phyloP scores from a whole-genome alignment of 2,888 invertebrate species.

The Pomacea canaliculata region DNA sequence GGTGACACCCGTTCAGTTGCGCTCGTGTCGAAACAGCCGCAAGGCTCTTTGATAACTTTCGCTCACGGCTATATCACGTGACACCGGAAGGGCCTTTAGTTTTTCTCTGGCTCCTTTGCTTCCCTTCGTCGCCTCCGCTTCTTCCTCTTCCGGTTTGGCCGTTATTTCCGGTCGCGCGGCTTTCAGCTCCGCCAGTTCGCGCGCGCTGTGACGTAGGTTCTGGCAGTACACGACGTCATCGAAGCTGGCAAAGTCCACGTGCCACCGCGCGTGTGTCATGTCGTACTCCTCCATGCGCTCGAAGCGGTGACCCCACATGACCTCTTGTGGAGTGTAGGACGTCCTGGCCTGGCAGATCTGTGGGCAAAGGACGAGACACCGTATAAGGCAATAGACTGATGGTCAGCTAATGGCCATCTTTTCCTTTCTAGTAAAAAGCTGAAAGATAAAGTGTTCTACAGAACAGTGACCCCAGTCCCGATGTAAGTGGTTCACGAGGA shows the following conservation, averaged over 20 bases:
- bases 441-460: background rate
- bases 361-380: background rate
- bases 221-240: slow-evolving; percentile 56
- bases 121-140: background rate
- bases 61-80: slow-evolving; percentile 1
- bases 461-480: too few species aligned
- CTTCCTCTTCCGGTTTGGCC: background rate
- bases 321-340: slow-evolving; percentile 68
- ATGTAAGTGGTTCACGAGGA: too few species aligned
- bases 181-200: slow-evolving; percentile 32
- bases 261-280: slow-evolving; percentile 43
- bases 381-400: background rate
- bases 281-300: slow-evolving; percentile 58
- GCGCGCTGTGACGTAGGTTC: slow-evolving; percentile 41
- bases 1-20: background rate
- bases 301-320: slow-evolving; percentile 63
- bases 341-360: slow-evolving; percentile 70
- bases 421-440: background rate
- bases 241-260: slow-evolving; percentile 54
- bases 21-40: slow-evolving; percentile 13
- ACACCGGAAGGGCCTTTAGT: background rate
- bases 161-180: slow-evolving; percentile 8
- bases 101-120: slow-evolving; percentile 1
- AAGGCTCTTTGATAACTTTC: slow-evolving; percentile 21
- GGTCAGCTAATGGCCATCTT: background rate